Base-by-base conservation (phyloP, 1,140 invertebrate species). In the Papilio polyxenes region DNA sequence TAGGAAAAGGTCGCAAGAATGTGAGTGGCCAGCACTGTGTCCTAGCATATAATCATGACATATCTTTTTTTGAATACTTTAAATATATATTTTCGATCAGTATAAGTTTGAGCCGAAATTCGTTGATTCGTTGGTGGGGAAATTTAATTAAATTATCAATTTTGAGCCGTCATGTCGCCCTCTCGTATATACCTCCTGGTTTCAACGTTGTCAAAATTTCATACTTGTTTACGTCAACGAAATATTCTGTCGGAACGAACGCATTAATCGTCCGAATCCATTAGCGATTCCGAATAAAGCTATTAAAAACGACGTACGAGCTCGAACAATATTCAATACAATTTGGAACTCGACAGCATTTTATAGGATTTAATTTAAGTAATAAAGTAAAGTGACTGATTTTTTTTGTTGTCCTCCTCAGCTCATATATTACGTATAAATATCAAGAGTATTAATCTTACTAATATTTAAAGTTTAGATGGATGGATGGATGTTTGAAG, bases 211-310 rank as follows among this genome's bases (percentile, higher is more conserved):
- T 72, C 65, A 72, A 40, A 72, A 72, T 72, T 72, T 37, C 65
- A 37, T 37, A 17, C 31, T 17, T 15, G 23, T 37, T 65, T 65
- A 31, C 20, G 20, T 65, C 62, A 65, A 31, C 7, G n/a, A 9
- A 62, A 62, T 20, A 62, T 65, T 23, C 62, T 69, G 37, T 17
- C 11, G 8, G 62, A 31, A 13, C 62, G 62, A 72, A 15, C 23
- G 65, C 31, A 23, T 15, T 72, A 37, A 72, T 1, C 40, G 40
- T 6, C 40, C 40, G 40, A 44, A 72, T 37, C 31, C 65, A 72
- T 72, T 72, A 72, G 65, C 31, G 31, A 37, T 72, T 72, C 31
- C 31, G 11, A 40, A 72, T 72, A 62, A 62, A 72, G 65, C 65
- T 72, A 72, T 72, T 37, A 72, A 69, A 23, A 40, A 37, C 23